A percentile compares a stretch with the other conserved stretches of the same genome.
Conservation (phyloP, 2,113 vertebrate species). For the Calypte anna region DNA sequence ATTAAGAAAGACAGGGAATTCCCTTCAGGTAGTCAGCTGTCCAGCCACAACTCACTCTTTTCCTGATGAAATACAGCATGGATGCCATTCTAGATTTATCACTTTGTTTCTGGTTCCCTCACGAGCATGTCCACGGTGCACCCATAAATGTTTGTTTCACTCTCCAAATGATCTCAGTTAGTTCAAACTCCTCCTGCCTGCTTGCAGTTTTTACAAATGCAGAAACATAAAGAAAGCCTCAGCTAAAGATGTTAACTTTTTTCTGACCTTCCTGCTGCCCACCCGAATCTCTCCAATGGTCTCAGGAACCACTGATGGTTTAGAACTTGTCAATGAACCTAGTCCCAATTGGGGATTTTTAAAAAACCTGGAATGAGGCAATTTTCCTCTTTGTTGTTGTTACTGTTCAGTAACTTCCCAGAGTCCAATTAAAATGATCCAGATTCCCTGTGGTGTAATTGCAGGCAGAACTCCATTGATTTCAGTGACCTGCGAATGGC, state of each 20-base stretch:
- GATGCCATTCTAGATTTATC: not conserved
- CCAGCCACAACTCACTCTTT: not conserved
- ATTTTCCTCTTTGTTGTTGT: not conserved
- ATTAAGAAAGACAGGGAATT: not conserved
- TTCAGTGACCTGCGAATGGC: conserved; percentile 54
- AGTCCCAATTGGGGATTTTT: not conserved
- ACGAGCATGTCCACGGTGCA: not conserved
- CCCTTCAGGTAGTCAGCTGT: not conserved
- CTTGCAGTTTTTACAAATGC: not conserved
- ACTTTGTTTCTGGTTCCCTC: not conserved
- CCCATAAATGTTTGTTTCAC: not conserved
- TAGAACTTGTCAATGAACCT: not conserved
- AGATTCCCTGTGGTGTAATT: conserved; percentile 16
- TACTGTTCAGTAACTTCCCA: conserved; percentile 10
- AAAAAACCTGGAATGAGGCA: not conserved
- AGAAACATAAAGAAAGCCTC: not conserved
- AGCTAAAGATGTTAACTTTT: not conserved
- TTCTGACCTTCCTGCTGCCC: not conserved
- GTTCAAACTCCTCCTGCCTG: not conserved
- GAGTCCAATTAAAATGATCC: not conserved
- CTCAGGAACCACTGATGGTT: not conserved
- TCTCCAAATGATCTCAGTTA: not conserved
- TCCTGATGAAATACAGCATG: fast-evolving
- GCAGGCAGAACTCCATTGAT: conserved; percentile 12
- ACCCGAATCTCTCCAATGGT: not conserved